A percentile compares a stretch with the other conserved stretches of the same genome.
These are phyloP conservation scores for Ametastegia equiseti DNA, from an alignment of 2,888 invertebrate species.

Conservation along the genomic window DNA sequence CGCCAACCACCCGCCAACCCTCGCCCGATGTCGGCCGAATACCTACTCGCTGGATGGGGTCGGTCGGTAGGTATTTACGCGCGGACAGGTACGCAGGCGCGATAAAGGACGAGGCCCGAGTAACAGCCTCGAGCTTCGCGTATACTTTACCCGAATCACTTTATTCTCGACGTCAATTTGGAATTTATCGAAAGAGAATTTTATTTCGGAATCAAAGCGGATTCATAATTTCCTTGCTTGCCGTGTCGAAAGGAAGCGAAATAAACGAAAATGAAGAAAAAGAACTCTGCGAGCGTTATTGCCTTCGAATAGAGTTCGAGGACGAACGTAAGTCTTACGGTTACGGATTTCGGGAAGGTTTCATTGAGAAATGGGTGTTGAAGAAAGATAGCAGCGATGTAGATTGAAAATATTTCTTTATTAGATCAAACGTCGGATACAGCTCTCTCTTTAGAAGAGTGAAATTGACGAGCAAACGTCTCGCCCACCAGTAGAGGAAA, in stretches of 20 bases:
- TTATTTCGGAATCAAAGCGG: neutral
- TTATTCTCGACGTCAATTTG: neutral
- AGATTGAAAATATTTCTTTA: conserved; percentile 27
- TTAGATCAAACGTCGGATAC: conserved; percentile 62
- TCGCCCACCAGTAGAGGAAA: conserved; percentile 97
- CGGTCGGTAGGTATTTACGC: no score
- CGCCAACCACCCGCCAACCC: conserved; percentile 62
- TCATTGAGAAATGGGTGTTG: neutral
- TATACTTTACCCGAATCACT: neutral
- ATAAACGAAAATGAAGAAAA: neutral
- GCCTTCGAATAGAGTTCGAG: neutral
- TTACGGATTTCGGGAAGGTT: neutral
- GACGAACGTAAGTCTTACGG: neutral
- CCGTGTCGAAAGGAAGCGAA: no score
- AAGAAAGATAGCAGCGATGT: neutral
- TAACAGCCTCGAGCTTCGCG: neutral
- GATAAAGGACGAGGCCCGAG: neutral
- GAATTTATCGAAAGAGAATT: neutral
- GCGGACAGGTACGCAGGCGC: conserved; percentile 37
- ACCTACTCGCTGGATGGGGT: conserved; percentile 41
- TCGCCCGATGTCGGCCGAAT: conserved; percentile 55
- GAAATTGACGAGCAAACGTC: conserved; percentile 87
- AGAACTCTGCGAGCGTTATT: neutral
- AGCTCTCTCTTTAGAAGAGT: conserved; percentile 62
- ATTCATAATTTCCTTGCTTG: neutral